Conservation (phyloP, 1,140 invertebrate species). For the Antheraea mylitta region DNA sequence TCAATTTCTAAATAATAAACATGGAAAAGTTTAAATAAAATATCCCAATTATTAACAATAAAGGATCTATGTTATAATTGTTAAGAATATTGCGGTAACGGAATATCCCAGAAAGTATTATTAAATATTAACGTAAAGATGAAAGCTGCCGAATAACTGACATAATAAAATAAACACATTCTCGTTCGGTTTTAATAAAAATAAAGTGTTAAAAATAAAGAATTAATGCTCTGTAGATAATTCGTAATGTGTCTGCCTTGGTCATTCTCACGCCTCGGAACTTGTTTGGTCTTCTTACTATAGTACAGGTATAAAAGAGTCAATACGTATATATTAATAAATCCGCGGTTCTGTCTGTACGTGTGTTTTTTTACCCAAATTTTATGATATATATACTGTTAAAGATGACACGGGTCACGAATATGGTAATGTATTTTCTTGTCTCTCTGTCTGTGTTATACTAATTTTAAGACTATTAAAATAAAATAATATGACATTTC, state of each 20-base stretch:
- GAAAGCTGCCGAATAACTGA: constrained; percentile 14
- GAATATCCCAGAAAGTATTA: neutral
- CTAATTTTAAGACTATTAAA: too few relatives aligned
- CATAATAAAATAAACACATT: constrained; percentile 6
- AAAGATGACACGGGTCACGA: too few relatives aligned
- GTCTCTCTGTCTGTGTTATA: too few relatives aligned
- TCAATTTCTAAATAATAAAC: neutral
- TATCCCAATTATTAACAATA: neutral
- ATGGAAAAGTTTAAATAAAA: neutral
- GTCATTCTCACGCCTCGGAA: constrained; percentile 50
- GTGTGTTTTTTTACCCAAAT: too few relatives aligned
- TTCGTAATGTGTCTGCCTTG: constrained; percentile 53
- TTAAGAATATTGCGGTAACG: neutral
- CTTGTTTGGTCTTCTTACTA: neutral
- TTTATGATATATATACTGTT: too few relatives aligned
- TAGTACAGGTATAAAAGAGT: too few relatives aligned
- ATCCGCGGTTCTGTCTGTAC: too few relatives aligned
- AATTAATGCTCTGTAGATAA: constrained; percentile 57
- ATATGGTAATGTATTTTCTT: too few relatives aligned
- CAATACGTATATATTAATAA: too few relatives aligned
- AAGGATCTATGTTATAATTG: neutral
- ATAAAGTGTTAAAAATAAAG: constrained; percentile 12
- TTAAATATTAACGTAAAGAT: constrained; percentile 9
- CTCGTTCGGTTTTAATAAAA: constrained; percentile 8
- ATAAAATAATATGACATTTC: too few relatives aligned